Evolutionary conservation across 1,140 invertebrate genomes (phyloP), one percentile per base, ranked within the genome.

Genomic region (Druon quercuslanigerum): DNA sequence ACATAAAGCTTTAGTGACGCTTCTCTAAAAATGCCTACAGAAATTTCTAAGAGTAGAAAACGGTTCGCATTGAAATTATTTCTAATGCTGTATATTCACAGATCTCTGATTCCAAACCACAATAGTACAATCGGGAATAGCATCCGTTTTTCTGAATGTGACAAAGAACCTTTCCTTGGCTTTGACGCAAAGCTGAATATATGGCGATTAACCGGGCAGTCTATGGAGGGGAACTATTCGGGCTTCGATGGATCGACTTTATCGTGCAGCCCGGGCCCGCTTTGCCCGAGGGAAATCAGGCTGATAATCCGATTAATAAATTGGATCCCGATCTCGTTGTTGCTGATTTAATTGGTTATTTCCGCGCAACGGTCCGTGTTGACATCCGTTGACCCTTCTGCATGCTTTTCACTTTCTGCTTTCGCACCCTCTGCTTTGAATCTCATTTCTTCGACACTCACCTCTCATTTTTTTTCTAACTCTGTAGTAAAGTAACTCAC

Each of bases 271-370:
- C 78, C 76, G 80, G 79, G 82, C 82, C 85, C 84, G 84, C 70
- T 86, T 82, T 77, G 82, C 81, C 84, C 86, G 82, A 84, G 90
- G 89, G 90, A 91, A 91, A 91, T 91, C 90, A 91, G 86, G 82
- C 82, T 85, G 86, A 89, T 91, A 91, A 91, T 91, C 86, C 88
- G 88, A 91, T 91, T 91, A 91, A 91, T 91, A 91, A 91, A 90
- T 90, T 91, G 89, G 85, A 85, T 86, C 78, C 84, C 77, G 80
- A 77, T 83, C 76, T 82, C 85, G 83, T 84, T 87, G 85, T 84
- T 86, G 75, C 79, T 84, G 79, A 87, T 90, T 90, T 90, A 90
- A 91, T 90, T 89, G 88, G 83, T 84, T 86, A 85, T 86, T 86
- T 87, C 84, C 80, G 76, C 25, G 60, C 83, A 54, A 75, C 76